These are phyloP conservation scores for Myotis brandtii DNA, from an alignment of 2,113 vertebrate species.

Conservation along the genomic window DNA sequence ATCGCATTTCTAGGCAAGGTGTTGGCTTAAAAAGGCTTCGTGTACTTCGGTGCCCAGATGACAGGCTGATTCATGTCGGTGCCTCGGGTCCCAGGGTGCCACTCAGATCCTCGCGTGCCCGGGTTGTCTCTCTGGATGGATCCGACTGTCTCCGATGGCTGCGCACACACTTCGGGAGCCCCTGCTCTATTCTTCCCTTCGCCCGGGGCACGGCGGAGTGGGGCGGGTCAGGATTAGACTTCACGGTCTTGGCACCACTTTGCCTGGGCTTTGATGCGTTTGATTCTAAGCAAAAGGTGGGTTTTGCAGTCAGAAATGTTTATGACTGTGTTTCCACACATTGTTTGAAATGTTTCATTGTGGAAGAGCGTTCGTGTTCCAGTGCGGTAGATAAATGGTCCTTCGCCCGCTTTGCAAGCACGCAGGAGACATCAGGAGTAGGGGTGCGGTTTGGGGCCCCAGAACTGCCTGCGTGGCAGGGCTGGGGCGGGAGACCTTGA, in stretches of 20 bases:
- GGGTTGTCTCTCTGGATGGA: rapidly evolving
- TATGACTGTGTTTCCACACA: background rate
- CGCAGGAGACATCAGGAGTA: rapidly evolving
- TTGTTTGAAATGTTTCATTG: background rate
- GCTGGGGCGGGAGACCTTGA: background rate
- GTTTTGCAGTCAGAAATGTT: background rate
- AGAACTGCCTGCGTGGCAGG: background rate
- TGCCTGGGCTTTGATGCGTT: background rate
- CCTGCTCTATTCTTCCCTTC: background rate
- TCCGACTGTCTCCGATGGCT: background rate
- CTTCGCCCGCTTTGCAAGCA: rapidly evolving
- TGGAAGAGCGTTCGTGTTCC: rapidly evolving
- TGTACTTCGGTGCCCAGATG: background rate
- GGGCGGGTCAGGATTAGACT: background rate
- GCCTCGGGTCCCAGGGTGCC: background rate
- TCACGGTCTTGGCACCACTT: background rate
- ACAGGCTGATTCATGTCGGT: background rate
- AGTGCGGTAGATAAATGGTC: rapidly evolving
- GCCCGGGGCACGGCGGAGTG: background rate
- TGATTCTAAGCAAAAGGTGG: rapidly evolving
- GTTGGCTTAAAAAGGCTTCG: background rate
- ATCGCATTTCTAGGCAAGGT: background rate
- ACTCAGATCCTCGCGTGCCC: rapidly evolving
- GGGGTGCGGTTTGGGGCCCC: background rate
- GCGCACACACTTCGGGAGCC: no score